These are phyloP conservation scores for Menidia menidia DNA, from an alignment of 2,797 vertebrate genomes.

Conservation along the genomic window DNA sequence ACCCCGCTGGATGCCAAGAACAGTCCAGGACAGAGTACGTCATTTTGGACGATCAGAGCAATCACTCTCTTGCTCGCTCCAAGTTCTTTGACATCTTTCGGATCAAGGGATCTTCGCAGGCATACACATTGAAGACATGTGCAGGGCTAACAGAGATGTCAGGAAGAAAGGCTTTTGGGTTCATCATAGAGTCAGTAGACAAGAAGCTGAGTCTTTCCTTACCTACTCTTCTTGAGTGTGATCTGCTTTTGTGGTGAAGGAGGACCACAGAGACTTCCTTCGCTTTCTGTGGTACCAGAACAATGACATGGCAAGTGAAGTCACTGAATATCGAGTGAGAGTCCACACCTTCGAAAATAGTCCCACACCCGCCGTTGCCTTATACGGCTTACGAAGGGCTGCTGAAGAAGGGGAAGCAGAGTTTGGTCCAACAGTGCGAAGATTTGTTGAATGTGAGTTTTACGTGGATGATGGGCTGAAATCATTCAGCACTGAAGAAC, in stretches of 20 bases:
- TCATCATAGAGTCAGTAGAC: constrained; percentile 7
- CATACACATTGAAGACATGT: constrained; percentile 13
- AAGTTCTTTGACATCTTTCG: constrained; percentile 16
- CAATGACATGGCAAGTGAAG: not conserved
- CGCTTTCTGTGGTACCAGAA: constrained; percentile 1
- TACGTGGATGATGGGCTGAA: no score
- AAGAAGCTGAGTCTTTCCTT: not conserved
- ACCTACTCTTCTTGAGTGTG: not conserved
- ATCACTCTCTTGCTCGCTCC: not conserved
- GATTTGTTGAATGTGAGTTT: no score
- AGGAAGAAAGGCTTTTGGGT: constrained; percentile 15
- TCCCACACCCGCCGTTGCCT: no score
- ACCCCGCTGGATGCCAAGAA: not conserved
- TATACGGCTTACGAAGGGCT: no score
- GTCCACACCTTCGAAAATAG: not conserved
- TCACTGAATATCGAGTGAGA: not conserved
- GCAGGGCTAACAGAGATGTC: not conserved
- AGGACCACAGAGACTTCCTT: not conserved
- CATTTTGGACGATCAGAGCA: constrained; percentile 18
- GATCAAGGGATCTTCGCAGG: not conserved
- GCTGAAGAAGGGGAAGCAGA: no score
- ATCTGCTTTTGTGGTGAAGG: constrained; percentile 3
- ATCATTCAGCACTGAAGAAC: no score
- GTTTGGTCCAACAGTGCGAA: no score
- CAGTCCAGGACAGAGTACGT: constrained; percentile 18